Evolutionary conservation across 2,113 vertebrate species (phyloP), one percentile per base, ranked within the genome.

Genomic region (Dasypus novemcinctus): DNA sequence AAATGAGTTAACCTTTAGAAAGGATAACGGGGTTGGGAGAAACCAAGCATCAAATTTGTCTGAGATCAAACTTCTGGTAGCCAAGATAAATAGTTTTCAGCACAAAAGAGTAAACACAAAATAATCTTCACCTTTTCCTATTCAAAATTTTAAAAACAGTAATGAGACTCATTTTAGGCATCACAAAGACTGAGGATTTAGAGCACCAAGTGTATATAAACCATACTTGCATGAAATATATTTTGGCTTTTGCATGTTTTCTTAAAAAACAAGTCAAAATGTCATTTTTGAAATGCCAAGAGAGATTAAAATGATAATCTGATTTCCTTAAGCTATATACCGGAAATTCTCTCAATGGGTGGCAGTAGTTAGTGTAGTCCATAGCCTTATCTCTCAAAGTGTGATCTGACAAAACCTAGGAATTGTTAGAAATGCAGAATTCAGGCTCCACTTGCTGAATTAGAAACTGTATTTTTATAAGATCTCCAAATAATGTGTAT

Each of bases 171-270:
- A 4, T 59, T 89, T 92, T 11, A 54, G 25, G 43, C 54, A 20
- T 68, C 36, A 15, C 74, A 29, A 76, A 92, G 71, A 31, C 29
- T 38, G 5, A 36, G 38, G 46, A 68, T 87, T 90, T 71, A 61
- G 76, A 88, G 61, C 41, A 85, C n/a, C 52, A 31, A 25, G 31
- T 97, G 1, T 90, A 0, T 90, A 33, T 93, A 88, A 91, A 29
- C 13, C 3, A 69, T 46, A 49, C 38, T 78, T 84, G 2, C 2
- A 54, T 89, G 43, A 93, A 93, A n/a, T 41, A 7, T 94, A 5
- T 88, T 81, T 80, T 89, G 27, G 85, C 43, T 83, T 93, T 85
- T 59, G 66, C 79, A 66, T 84, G 49, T 43, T 90, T 94, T 90
- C 52, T 90, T 52, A 11, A 75, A 91, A 94, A 85, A 64, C 54